These are phyloP conservation scores for Trichonephila clavipes DNA, from an alignment of 1,140 invertebrate genomes.

Conservation along the genomic window DNA sequence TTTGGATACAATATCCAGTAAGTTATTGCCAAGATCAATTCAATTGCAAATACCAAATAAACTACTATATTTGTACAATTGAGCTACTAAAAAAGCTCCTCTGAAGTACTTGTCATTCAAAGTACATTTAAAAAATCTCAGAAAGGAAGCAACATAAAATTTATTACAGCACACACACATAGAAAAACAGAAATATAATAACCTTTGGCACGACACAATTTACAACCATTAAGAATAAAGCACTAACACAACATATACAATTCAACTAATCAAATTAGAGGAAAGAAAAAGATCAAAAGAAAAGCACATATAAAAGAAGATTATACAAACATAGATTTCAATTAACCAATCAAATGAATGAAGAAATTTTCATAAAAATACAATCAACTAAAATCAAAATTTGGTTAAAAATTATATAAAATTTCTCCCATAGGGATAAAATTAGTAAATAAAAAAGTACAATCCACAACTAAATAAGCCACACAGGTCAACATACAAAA, in stretches of 20 bases:
- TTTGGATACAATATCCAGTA: no score
- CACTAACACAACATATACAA: not conserved
- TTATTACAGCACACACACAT: not conserved
- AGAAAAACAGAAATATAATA: not conserved
- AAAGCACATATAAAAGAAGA: not conserved
- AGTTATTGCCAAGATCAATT: not conserved
- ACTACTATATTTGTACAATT: not conserved
- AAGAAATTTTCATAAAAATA: not conserved
- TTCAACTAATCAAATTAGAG: not conserved
- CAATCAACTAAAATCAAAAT: not conserved
- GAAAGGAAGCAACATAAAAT: not conserved
- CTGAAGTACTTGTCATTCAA: constrained; percentile 1
- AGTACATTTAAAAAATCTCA: not conserved
- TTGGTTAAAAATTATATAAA: constrained; percentile 1
- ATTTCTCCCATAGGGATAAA: not conserved
- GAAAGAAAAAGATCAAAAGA: no score
- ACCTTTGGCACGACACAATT: not conserved
- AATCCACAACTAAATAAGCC: constrained; percentile 5
- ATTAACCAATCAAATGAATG: not conserved
- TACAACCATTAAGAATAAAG: constrained; percentile 6
- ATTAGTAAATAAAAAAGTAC: not conserved
- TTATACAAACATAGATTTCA: not conserved
- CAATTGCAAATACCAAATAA: not conserved
- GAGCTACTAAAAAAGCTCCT: not conserved
- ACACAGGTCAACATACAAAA: not conserved